These are phyloP conservation scores for Illadopsis cleaveri DNA, from an alignment of 2,113 vertebrate species.

Conservation along the genomic window DNA sequence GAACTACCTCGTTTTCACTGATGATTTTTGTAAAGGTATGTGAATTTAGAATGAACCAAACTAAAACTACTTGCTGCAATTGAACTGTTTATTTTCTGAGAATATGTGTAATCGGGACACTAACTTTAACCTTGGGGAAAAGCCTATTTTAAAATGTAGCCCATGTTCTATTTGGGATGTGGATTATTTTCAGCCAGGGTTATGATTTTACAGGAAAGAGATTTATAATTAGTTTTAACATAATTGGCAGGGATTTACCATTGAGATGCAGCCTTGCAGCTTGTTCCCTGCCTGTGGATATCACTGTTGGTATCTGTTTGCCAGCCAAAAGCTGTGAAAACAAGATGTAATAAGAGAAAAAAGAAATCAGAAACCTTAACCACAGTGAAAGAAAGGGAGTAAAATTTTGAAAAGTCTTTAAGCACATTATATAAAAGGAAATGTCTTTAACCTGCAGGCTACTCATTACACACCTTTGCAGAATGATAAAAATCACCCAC, in stretches of 20 bases:
- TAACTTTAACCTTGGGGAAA: constrained; percentile 1
- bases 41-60: constrained; percentile 60
- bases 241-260: constrained; percentile 46
- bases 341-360: background rate
- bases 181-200: constrained; percentile 43
- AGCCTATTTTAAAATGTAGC: constrained; percentile 14
- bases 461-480: background rate
- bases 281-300: constrained; percentile 32
- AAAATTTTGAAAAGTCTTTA: background rate
- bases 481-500: background rate
- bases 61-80: constrained; percentile 13
- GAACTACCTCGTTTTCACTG: constrained; percentile 48
- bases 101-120: constrained; percentile 34
- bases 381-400: background rate
- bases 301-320: constrained; percentile 22
- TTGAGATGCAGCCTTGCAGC: constrained; percentile 25
- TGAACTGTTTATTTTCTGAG: constrained; percentile 33
- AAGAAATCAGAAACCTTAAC: constrained; percentile 2
- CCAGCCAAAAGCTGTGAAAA: constrained; percentile 27
- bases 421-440: background rate
- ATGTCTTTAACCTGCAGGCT: background rate
- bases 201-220: constrained; percentile 43
- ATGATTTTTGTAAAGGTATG: constrained; percentile 41
- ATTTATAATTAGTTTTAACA: constrained; percentile 57
- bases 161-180: constrained; percentile 9